phyloP scores from a whole-genome alignment of 2,888 invertebrate species.

The Oscheius sp. region DNA sequence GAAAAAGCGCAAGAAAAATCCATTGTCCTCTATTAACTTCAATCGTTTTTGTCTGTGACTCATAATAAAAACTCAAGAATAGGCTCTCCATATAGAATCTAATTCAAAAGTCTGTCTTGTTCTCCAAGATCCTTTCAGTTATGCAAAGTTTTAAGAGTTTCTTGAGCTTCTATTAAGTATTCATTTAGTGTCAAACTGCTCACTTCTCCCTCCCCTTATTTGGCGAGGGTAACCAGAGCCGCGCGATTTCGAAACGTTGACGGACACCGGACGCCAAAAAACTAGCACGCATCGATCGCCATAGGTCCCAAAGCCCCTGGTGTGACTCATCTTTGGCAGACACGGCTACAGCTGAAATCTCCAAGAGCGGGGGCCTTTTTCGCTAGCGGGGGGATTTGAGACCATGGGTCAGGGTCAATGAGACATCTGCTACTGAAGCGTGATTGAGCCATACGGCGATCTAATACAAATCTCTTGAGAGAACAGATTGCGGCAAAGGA shows the following conservation, averaged over 20 bases:
- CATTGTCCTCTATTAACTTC: too few relatives aligned
- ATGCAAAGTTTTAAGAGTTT: too few relatives aligned
- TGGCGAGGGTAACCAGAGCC: conserved; percentile 23
- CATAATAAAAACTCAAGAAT: too few relatives aligned
- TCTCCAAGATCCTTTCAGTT: too few relatives aligned
- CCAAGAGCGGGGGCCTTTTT: too few relatives aligned
- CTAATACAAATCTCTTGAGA: not conserved
- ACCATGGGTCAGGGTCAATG: conserved; percentile 21
- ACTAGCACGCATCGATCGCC: conserved; percentile 23
- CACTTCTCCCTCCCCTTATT: conserved; percentile 2
- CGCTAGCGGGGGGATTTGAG: conserved; percentile 4
- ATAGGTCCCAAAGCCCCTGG: too few relatives aligned
- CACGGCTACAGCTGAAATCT: conserved; percentile 20
- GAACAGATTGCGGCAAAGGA: not conserved
- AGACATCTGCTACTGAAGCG: conserved; percentile 26
- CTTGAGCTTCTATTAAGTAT: too few relatives aligned
- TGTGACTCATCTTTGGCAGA: not conserved
- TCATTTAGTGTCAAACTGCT: too few relatives aligned
- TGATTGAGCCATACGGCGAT: conserved; percentile 15
- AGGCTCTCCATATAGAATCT: too few relatives aligned
- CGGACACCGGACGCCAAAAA: conserved; percentile 19
- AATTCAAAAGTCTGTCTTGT: too few relatives aligned
- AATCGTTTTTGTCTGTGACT: too few relatives aligned
- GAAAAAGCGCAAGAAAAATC: too few relatives aligned
- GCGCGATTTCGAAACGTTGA: conserved; percentile 23